Conservation (phyloP, 1,140 invertebrate genomes). For the Medauroidea extradentata region DNA sequence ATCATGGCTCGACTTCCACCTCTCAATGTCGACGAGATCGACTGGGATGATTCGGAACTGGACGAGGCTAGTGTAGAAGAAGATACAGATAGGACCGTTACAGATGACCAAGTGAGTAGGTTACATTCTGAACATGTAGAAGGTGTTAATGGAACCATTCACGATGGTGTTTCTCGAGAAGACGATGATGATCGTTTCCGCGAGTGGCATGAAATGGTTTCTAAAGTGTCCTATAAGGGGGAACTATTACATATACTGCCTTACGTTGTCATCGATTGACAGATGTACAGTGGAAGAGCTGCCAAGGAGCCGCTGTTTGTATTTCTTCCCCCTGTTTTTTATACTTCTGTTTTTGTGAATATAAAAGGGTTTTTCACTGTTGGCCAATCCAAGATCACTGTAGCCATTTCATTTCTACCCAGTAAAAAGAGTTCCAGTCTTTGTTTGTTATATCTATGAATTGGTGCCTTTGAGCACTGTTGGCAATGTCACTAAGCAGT, state of each 20-base stretch:
- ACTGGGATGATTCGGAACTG: constrained; percentile 1
- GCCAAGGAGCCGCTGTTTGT: background rate
- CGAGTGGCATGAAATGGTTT: constrained; percentile 77
- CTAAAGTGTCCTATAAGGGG: constrained; percentile 60
- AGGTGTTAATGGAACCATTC: constrained; percentile 45
- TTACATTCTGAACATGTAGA: constrained; percentile 40
- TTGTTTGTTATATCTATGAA: background rate
- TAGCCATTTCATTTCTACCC: background rate
- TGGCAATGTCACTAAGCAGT: too few species aligned
- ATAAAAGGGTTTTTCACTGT: background rate
- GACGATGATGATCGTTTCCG: constrained; percentile 55
- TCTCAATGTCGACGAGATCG: constrained; percentile 42
- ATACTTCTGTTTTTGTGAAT: background rate
- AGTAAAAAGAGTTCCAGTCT: background rate
- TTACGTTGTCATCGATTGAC: constrained; percentile 84
- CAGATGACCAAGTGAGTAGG: constrained; percentile 36
- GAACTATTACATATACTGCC: constrained; percentile 81
- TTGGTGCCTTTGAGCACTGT: background rate
- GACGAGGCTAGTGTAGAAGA: background rate
- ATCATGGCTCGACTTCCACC: constrained; percentile 59
- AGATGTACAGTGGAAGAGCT: background rate
- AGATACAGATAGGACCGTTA: constrained; percentile 21
- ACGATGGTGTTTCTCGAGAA: constrained; percentile 27
- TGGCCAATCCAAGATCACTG: background rate
- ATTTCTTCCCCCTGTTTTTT: background rate